These are phyloP conservation scores for Tridacna crocea DNA, from an alignment of 2,888 invertebrate genomes.

Conservation along the genomic window DNA sequence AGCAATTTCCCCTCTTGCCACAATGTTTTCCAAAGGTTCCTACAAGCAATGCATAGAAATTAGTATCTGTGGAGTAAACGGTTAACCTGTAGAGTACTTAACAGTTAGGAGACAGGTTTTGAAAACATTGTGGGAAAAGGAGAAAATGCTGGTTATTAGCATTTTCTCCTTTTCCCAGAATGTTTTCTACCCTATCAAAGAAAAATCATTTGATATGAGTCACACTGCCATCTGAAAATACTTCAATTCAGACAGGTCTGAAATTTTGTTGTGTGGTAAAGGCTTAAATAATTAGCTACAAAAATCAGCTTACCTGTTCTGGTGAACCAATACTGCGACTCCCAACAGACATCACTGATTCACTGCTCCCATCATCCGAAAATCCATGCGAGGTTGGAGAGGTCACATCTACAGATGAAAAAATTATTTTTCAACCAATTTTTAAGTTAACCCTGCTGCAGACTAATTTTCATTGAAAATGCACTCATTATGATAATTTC, in stretches of 20 bases:
- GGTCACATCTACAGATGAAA: conserved; percentile 19
- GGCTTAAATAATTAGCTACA: too few species aligned
- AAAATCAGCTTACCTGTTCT: conserved; percentile 64
- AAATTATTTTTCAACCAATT: too few species aligned
- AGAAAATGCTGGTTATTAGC: background rate
- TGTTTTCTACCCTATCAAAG: too few species aligned
- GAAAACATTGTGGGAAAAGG: background rate
- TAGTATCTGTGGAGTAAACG: too few species aligned
- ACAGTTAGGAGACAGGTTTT: background rate
- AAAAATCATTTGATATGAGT: too few species aligned
- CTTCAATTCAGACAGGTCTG: background rate
- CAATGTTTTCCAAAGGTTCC: too few species aligned
- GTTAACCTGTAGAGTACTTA: too few species aligned
- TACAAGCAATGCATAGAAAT: too few species aligned
- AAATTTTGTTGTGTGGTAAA: background rate
- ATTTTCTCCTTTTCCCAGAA: background rate
- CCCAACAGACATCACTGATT: conserved; percentile 77
- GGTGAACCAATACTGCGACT: conserved; percentile 69
- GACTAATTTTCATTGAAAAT: too few species aligned
- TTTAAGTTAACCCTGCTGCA: too few species aligned
- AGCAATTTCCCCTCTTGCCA: too few species aligned
- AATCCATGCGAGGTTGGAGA: conserved; percentile 37
- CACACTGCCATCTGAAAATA: background rate
- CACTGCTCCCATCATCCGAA: conserved; percentile 74
- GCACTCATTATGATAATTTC: too few species aligned